These are phyloP conservation scores for Drosophila oshimai DNA, from an alignment of 1,140 invertebrate species.

Conservation along the genomic window DNA sequence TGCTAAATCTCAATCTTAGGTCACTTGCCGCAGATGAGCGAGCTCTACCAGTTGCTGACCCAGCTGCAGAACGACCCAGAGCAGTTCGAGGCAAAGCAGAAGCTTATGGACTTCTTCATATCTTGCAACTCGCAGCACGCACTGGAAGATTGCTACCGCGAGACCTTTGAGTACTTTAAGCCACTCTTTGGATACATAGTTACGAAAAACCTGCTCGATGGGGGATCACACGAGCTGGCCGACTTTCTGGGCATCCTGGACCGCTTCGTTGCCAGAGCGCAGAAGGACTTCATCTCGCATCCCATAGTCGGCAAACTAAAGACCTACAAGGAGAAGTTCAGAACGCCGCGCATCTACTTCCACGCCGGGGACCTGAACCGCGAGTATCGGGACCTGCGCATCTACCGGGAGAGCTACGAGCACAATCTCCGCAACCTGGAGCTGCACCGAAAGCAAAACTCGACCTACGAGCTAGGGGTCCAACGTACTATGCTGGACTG, in stretches of 20 bases:
- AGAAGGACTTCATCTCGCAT: slow-evolving; percentile 23
- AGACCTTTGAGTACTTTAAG: slow-evolving; percentile 76
- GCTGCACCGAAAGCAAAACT: slow-evolving; percentile 58
- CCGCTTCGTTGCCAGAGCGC: slow-evolving; percentile 36
- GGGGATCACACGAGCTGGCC: slow-evolving; percentile 40
- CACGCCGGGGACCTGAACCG: slow-evolving; percentile 49
- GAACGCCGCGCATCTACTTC: slow-evolving; percentile 60
- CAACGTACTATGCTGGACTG: slow-evolving; percentile 73
- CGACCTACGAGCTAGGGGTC: slow-evolving; percentile 66
- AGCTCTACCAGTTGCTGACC: slow-evolving; percentile 62
- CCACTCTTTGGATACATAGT: slow-evolving; percentile 76
- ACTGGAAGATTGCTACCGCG: slow-evolving; percentile 75
- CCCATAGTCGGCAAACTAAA: slow-evolving; percentile 42
- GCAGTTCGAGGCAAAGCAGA: slow-evolving; percentile 72
- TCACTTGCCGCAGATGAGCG: slow-evolving; percentile 46
- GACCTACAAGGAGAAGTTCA: slow-evolving; percentile 61
- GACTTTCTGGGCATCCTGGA: slow-evolving; percentile 57
- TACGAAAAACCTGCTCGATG: slow-evolving; percentile 52
- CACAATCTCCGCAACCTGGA: slow-evolving; percentile 70
- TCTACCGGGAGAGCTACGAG: slow-evolving; percentile 74
- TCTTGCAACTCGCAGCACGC: slow-evolving; percentile 62
- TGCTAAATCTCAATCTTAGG: slow-evolving; percentile 18
- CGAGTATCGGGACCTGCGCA: slow-evolving; percentile 52
- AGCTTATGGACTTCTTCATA: slow-evolving; percentile 71
- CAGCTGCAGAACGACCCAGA: slow-evolving; percentile 60